phyloP scores from a whole-genome alignment of 2,113 vertebrate species.

The Ifrita kowaldi region DNA sequence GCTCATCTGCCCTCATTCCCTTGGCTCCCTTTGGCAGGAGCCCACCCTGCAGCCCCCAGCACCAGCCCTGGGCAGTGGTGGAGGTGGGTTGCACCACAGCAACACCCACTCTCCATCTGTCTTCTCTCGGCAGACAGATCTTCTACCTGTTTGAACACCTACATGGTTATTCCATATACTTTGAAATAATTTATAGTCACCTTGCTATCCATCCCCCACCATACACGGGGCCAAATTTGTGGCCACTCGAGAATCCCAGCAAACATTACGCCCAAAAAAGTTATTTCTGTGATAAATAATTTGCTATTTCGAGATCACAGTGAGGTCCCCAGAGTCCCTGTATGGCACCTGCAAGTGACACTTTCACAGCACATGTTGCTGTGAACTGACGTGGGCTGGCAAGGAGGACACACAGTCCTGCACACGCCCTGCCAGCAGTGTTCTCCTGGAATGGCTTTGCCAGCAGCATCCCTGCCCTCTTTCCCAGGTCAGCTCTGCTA shows the following conservation, averaged over 20 bases:
- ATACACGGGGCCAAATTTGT: fast-evolving
- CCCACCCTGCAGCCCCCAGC: background rate
- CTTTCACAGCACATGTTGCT: background rate
- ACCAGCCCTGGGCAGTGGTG: background rate
- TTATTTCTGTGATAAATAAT: background rate
- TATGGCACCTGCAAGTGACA: background rate
- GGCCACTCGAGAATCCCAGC: background rate
- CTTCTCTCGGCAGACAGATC: background rate
- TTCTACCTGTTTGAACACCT: background rate
- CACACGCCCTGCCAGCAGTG: background rate
- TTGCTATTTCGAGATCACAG: background rate
- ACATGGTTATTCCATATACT: background rate
- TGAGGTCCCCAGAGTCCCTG: background rate
- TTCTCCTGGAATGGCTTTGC: background rate
- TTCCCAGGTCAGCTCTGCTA: background rate
- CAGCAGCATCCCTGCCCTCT: background rate
- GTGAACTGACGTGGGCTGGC: background rate
- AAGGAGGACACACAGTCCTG: background rate
- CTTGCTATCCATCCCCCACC: background rate
- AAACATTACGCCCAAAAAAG: background rate
- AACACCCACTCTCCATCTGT: background rate
- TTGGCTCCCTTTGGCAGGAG: background rate
- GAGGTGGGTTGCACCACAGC: background rate
- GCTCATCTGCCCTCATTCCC: background rate
- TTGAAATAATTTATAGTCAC: background rate